Percentiles rank a stretch among this genome's conserved stretches.
phyloP scores from a whole-genome alignment of 1,140 invertebrate genomes.

The Camponotus pennsylvanicus region DNA sequence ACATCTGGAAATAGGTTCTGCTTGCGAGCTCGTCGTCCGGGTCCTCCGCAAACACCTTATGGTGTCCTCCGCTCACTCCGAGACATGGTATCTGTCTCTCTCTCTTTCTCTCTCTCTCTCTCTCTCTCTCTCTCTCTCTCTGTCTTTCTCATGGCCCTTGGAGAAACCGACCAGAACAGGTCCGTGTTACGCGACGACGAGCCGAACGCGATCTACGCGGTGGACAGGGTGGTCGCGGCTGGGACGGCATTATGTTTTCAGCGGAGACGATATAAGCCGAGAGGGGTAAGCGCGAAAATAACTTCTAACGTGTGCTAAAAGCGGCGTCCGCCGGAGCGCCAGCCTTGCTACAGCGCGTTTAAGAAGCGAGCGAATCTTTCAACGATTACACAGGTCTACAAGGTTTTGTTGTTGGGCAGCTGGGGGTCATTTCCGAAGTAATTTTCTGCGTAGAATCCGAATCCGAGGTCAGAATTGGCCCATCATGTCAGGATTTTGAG shows the following conservation, averaged over 20 bases:
- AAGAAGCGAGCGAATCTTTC: constrained; percentile 49
- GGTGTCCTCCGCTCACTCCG: neutral
- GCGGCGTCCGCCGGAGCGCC: constrained; percentile 80
- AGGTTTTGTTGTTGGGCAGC: no score
- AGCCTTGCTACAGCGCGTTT: constrained; percentile 76
- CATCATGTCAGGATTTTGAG: no score
- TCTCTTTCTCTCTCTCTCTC: no score
- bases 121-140: no score
- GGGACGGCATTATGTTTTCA: constrained; percentile 71
- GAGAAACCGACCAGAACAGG: neutral
- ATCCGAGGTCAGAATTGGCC: no score
- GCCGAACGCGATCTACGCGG: constrained; percentile 30
- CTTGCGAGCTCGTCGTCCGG: constrained; percentile 65
- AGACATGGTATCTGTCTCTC: no score
- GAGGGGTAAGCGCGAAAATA: constrained; percentile 82
- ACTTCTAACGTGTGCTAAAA: constrained; percentile 83
- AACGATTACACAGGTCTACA: neutral
- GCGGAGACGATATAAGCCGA: constrained; percentile 72
- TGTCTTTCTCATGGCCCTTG: no score
- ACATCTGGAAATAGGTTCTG: constrained; percentile 72
- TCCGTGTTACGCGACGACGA: constrained; percentile 15
- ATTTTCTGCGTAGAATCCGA: no score
- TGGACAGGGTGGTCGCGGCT: constrained; percentile 40
- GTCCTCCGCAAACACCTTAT: neutral
- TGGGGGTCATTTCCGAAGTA: no score